Base-by-base conservation (phyloP, 1,140 invertebrate species). In the Chymomyza costata region DNA sequence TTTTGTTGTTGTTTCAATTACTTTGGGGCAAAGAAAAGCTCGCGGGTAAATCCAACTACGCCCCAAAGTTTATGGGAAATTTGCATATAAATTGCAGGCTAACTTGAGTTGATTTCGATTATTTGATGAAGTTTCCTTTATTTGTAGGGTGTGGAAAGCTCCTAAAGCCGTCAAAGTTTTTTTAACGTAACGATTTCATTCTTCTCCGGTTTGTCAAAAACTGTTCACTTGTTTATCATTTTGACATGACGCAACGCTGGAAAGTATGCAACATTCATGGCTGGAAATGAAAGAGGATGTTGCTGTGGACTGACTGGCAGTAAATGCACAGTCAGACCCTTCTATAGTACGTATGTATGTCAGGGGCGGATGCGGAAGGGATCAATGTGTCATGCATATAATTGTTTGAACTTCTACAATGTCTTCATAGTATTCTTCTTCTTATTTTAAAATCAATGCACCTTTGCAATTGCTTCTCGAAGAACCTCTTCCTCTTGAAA, bases 1-100 rank as follows among this genome's bases (percentile, higher is more conserved):
- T n/a, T n/a, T n/a, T n/a, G n/a, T n/a, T n/a, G n/a, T 61, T 76
- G 65, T 66, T 78, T 70, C 71, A 76, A 76, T 76, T 76, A 76
- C 65, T 76, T 66, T 47, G 28, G n/a, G 47, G 13, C 18, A 32
- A 32, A 14, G 10, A 7, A 1, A 19, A 10, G 11, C 28, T 13
- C 6, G 0, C n/a, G 1, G n/a, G 16, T 0, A 13, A 32, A 37
- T 17, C 17, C 17, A 32, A 17, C 16, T 15, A 7, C 14, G 59
- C 46, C 57, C 56, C 16, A 39, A 60, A 59, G 71, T 63, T 61
- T 78, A 78, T 78, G 76, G 78, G 61, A 76, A 78, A 76, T 76
- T 76, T 76, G 71, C 71, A 76, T 76, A 76, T 70, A 76, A 76
- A 76, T 76, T 76, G 70, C 70, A 76, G 71, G 53, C 64, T 35